These are phyloP conservation scores for Apteryx mantelli DNA, from an alignment of 2,113 vertebrate species.

Conservation along the genomic window DNA sequence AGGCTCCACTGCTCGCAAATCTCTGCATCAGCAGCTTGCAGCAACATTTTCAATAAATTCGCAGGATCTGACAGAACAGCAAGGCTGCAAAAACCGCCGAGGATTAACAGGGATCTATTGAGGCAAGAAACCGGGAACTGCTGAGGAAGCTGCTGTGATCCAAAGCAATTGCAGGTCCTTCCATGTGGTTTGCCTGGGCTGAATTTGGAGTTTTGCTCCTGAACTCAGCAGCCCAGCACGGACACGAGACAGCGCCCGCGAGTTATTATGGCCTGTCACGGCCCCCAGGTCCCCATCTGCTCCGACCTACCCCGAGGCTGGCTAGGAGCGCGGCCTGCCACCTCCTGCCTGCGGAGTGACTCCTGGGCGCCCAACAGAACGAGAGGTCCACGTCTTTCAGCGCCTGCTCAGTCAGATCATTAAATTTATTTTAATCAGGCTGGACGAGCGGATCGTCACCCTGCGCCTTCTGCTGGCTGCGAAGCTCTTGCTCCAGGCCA, in stretches of 20 bases:
- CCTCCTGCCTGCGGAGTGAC: not conserved
- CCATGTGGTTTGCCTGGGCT: not conserved
- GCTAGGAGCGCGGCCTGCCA: not conserved
- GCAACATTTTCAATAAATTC: not conserved
- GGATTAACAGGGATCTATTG: slow-evolving; percentile 4
- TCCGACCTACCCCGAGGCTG: not conserved
- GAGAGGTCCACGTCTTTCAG: not conserved
- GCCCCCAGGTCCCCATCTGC: not conserved
- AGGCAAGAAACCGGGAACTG: slow-evolving; percentile 25
- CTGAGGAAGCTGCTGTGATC: not conserved
- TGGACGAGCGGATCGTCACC: not conserved
- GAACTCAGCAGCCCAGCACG: rapidly evolving
- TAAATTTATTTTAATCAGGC: not conserved
- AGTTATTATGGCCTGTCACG: rapidly evolving
- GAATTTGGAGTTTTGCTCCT: not conserved
- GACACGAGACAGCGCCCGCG: not conserved
- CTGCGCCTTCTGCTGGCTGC: not conserved
- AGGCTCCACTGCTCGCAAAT: not conserved
- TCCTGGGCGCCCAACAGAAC: not conserved
- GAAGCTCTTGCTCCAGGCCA: not conserved
- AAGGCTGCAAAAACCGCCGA: not conserved
- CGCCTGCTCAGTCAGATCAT: not conserved
- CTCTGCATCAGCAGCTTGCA: not conserved
- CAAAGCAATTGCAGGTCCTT: not conserved
- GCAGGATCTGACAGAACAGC: not conserved